A percentile compares a stretch with the other conserved stretches of the same genome.
Conservation (phyloP, 2,888 invertebrate species). For the Odontocerum albicorne region DNA sequence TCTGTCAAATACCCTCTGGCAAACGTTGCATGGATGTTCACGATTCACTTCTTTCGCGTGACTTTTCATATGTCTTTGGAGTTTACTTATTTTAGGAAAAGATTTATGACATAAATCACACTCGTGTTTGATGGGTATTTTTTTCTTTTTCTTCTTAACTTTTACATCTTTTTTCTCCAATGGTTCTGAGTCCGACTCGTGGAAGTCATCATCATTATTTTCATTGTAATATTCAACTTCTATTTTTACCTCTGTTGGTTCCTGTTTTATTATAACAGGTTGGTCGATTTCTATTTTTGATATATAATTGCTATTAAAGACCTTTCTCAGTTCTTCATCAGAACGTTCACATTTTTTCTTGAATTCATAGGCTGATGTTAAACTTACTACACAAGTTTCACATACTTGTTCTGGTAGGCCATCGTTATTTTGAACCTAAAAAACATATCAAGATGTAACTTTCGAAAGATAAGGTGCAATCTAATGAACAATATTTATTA, state of each 20-base stretch:
- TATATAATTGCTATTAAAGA: slow-evolving; percentile 18
- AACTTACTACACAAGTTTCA: slow-evolving; percentile 21
- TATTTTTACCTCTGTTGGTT: slow-evolving; percentile 33
- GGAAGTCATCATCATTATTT: slow-evolving; percentile 31
- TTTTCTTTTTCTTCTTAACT: slow-evolving; percentile 31
- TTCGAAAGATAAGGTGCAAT: too few species aligned
- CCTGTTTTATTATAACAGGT: slow-evolving; percentile 30
- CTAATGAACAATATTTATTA: too few species aligned
- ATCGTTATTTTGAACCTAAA: slow-evolving; percentile 30
- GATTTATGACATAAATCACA: slow-evolving; percentile 28
- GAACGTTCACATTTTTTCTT: slow-evolving; percentile 28
- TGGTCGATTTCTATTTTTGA: slow-evolving; percentile 9
- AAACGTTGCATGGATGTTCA: slow-evolving; percentile 31
- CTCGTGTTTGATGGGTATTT: slow-evolving; percentile 17
- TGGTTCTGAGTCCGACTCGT: slow-evolving; percentile 32
- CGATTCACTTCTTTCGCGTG: slow-evolving; percentile 25
- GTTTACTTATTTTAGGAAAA: slow-evolving; percentile 31
- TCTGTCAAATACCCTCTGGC: slow-evolving; percentile 33
- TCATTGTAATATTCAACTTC: slow-evolving; percentile 22
- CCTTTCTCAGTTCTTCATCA: slow-evolving; percentile 24
- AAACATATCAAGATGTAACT: slow-evolving; percentile 5
- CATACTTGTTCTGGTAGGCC: slow-evolving; percentile 34
- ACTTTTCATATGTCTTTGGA: slow-evolving; percentile 26
- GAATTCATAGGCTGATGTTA: slow-evolving; percentile 29
- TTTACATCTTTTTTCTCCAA: slow-evolving; percentile 20